A percentile compares a stretch with the other conserved stretches of the same genome.
Evolutionary conservation across 53 echinoderm and acorn worm genomes (phyloP).

Genomic region (Mesocentrotus franciscanus): DNA sequence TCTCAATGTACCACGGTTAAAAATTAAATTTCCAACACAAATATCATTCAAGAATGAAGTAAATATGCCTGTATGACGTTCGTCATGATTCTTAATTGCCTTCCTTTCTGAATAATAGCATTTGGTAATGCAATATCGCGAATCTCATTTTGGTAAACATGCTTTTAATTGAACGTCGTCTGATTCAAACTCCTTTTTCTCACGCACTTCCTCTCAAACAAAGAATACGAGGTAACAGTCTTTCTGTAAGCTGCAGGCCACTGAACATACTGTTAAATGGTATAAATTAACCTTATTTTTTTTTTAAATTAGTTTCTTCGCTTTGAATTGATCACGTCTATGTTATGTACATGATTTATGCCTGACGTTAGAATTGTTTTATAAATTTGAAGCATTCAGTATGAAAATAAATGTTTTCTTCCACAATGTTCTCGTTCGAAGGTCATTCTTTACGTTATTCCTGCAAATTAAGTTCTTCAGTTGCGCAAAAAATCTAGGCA

Average conservation of each 20-base stretch:
- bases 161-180: not conserved
- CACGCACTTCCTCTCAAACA: not conserved
- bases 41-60: not conserved
- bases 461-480: too few species aligned
- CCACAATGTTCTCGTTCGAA: too few species aligned
- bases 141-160: not conserved
- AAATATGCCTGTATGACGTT: not conserved
- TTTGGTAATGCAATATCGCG: not conserved
- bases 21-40: not conserved
- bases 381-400: too few species aligned
- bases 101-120: not conserved
- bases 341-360: too few species aligned
- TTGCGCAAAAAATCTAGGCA: too few species aligned
- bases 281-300: too few species aligned
- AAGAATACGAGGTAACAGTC: not conserved
- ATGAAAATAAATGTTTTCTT: too few species aligned
- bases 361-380: too few species aligned
- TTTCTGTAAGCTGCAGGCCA: not conserved
- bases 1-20: not conserved
- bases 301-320: too few species aligned
- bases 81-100: not conserved
- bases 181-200: not conserved
- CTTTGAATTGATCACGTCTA: too few species aligned
- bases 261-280: not conserved
- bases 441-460: too few species aligned